Evolutionary conservation across 2,113 vertebrate species (phyloP).

Genomic region (Nothoprocta perdicaria): DNA sequence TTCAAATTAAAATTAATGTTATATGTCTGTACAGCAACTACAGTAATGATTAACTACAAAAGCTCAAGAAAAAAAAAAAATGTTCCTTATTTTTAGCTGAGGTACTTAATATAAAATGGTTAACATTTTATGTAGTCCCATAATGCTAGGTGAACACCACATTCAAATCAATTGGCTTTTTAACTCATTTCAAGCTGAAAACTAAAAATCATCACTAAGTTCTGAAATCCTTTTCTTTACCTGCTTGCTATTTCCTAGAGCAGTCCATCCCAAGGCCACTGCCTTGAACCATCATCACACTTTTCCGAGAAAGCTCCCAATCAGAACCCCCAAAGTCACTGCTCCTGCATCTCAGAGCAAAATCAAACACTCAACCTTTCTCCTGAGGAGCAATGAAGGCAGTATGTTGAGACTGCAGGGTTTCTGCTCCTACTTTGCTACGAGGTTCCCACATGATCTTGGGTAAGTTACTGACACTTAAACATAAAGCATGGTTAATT

Average conservation of each 20-base stretch:
- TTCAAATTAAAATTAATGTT: neutral
- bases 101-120: neutral
- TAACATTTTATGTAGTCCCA: neutral
- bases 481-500: neutral
- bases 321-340: neutral
- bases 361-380: neutral
- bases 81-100: neutral
- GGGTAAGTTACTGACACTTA: neutral
- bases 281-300: neutral
- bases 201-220: neutral
- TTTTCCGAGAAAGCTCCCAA: neutral
- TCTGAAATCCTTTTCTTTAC: neutral
- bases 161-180: neutral
- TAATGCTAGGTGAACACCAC: neutral
- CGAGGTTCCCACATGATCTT: neutral
- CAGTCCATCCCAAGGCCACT: neutral
- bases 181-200: neutral
- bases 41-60: neutral
- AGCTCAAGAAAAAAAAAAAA: neutral
- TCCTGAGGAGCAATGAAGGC: neutral
- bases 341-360: neutral
- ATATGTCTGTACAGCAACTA: neutral
- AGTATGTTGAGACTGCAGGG: neutral
- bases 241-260: neutral
- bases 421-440: neutral